Percentiles rank a stretch among this genome's conserved stretches.
Evolutionary conservation across 1,140 invertebrate genomes (phyloP).

Genomic region (Plectrocnemia conspersa): DNA sequence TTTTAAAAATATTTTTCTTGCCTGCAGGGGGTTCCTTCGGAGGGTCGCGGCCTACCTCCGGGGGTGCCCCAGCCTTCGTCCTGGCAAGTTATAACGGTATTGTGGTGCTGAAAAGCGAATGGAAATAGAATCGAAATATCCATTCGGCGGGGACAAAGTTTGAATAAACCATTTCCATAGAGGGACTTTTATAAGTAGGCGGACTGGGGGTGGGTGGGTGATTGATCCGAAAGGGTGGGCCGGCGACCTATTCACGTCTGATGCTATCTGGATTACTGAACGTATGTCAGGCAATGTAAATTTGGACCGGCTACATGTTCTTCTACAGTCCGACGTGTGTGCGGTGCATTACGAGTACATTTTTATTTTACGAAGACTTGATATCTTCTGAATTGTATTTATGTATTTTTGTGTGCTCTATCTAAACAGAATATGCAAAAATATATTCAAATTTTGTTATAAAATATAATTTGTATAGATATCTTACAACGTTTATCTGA

Average conservation of each 20-base stretch:
- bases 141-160: slow-evolving; percentile 34
- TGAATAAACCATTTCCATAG: slow-evolving; percentile 35
- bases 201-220: slow-evolving; percentile 1
- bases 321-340: not conserved
- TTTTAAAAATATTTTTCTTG: too few relatives aligned
- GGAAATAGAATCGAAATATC: slow-evolving; percentile 35
- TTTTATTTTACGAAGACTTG: too few relatives aligned
- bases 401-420: too few relatives aligned
- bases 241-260: slow-evolving; percentile 9
- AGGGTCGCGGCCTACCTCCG: slow-evolving; percentile 14
- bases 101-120: slow-evolving; percentile 31
- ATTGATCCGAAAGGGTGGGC: not conserved
- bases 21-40: not conserved
- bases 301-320: slow-evolving; percentile 11
- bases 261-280: slow-evolving; percentile 11
- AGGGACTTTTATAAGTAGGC: slow-evolving; percentile 25
- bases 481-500: too few relatives aligned
- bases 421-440: too few relatives aligned
- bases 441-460: too few relatives aligned
- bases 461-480: too few relatives aligned
- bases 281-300: slow-evolving; percentile 14
- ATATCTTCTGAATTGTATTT: too few relatives aligned
- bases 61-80: slow-evolving; percentile 11
- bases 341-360: not conserved
- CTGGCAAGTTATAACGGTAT: slow-evolving; percentile 32